A percentile compares a stretch with the other conserved stretches of the same genome.
Conservation (phyloP, 2,113 vertebrate genomes). For the Oriolus oriolus region DNA sequence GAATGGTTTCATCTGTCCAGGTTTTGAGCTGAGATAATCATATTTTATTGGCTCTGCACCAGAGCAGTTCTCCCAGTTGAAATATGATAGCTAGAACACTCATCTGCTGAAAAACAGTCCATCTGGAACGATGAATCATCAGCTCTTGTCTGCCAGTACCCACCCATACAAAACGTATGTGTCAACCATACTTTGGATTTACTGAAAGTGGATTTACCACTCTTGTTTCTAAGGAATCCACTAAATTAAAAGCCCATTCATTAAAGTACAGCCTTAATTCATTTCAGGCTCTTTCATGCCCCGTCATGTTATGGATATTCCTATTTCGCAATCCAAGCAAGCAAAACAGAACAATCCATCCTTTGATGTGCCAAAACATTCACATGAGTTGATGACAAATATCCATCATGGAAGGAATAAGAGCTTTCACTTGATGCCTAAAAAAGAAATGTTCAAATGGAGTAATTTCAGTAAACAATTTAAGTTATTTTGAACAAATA, state of each 20-base stretch:
- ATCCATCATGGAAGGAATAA: constrained; percentile 45
- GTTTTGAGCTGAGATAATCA: not conserved
- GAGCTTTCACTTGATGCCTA: constrained; percentile 9
- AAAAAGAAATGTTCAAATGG: constrained; percentile 47
- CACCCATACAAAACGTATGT: not conserved
- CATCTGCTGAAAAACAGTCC: not conserved
- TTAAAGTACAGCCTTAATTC: constrained; percentile 34
- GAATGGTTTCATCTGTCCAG: not conserved
- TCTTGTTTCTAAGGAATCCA: not conserved
- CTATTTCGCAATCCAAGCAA: constrained; percentile 52
- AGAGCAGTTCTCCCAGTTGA: not conserved
- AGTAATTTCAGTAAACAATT: constrained; percentile 35
- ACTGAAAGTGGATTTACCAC: not conserved
- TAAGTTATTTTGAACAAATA: constrained; percentile 28
- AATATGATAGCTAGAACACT: not conserved
- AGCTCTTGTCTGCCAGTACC: not conserved
- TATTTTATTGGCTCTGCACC: not conserved
- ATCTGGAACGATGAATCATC: not conserved
- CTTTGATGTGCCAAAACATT: constrained; percentile 59
- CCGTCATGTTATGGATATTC: constrained; percentile 20
- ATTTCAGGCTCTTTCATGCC: constrained; percentile 28
- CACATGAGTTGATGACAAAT: constrained; percentile 45
- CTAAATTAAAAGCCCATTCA: constrained; percentile 3
- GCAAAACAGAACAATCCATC: constrained; percentile 53
- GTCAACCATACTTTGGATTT: not conserved